A percentile compares a stretch with the other conserved stretches of the same genome.
Evolutionary conservation across 2,113 vertebrate genomes (phyloP).

Genomic region (Turdus rufiventris): DNA sequence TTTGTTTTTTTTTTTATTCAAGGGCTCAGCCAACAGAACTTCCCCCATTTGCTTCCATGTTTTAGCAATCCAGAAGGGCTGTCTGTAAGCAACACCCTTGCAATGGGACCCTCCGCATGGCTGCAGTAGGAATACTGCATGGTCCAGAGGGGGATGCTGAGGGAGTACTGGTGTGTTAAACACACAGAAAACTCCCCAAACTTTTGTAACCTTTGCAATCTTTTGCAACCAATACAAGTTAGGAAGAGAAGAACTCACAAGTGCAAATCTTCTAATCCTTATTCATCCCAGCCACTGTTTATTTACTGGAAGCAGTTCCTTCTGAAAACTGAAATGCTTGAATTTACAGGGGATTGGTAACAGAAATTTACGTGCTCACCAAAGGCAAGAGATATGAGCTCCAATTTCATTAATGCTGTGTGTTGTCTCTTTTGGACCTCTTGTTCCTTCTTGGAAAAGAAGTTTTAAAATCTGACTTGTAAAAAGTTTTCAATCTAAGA

Average conservation of each 20-base stretch:
- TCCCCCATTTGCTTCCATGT: not conserved
- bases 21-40: not conserved
- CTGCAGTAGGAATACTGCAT: not conserved
- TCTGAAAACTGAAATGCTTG: not conserved
- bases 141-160: not conserved
- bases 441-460: not conserved
- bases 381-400: not conserved
- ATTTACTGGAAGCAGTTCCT: not conserved
- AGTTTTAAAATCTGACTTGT: not conserved
- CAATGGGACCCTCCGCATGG: accelerated
- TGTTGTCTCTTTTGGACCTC: not conserved
- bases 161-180: not conserved
- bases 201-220: not conserved
- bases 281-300: not conserved
- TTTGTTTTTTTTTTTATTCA: not conserved
- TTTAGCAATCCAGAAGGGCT: not conserved
- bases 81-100: not conserved
- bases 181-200: not conserved
- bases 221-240: not conserved
- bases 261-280: not conserved
- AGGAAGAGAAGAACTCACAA: not conserved
- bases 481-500: not conserved
- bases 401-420: not conserved
- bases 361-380: not conserved
- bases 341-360: not conserved